Percentiles rank a stretch among this genome's conserved stretches.
These are phyloP conservation scores for Probaryconus sp. DNA, from an alignment of 1,140 invertebrate species.

Conservation along the genomic window DNA sequence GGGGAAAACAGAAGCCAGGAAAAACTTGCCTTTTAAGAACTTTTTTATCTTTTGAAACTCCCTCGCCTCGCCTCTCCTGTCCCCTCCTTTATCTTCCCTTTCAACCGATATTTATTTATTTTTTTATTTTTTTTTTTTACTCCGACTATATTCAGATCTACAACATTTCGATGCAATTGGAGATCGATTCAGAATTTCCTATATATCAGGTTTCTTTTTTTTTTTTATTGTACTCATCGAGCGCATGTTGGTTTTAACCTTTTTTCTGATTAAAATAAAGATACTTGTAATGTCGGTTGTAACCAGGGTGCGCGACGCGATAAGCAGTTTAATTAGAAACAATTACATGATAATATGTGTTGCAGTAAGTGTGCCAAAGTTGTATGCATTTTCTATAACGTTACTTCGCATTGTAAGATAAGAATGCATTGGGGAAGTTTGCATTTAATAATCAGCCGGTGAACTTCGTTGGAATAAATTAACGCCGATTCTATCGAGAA, in stretches of 20 bases:
- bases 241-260: too few relatives aligned
- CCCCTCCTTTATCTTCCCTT: slow-evolving; percentile 25
- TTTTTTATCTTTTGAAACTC: slow-evolving; percentile 66
- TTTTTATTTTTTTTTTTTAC: slow-evolving; percentile 12
- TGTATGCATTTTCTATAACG: neutral
- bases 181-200: slow-evolving; percentile 29
- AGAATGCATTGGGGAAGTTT: slow-evolving; percentile 34
- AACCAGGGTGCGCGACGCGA: slow-evolving; percentile 12
- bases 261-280: slow-evolving; percentile 25
- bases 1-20: slow-evolving; percentile 64
- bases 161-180: slow-evolving; percentile 20
- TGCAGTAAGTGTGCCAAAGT: slow-evolving; percentile 3
- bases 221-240: too few relatives aligned
- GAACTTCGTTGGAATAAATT: slow-evolving; percentile 30
- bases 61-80: slow-evolving; percentile 10
- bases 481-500: slow-evolving; percentile 10
- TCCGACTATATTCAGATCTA: neutral
- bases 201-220: too few relatives aligned
- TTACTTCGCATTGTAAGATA: slow-evolving; percentile 31
- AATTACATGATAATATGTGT: slow-evolving; percentile 43
- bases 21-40: slow-evolving; percentile 71
- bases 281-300: slow-evolving; percentile 25
- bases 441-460: slow-evolving; percentile 11
- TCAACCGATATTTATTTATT: slow-evolving; percentile 43
- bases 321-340: slow-evolving; percentile 55